Percentiles rank a stretch among this genome's conserved stretches.
phyloP scores from a whole-genome alignment of 2,797 vertebrate genomes.

The Halcyon smyrnensis region DNA sequence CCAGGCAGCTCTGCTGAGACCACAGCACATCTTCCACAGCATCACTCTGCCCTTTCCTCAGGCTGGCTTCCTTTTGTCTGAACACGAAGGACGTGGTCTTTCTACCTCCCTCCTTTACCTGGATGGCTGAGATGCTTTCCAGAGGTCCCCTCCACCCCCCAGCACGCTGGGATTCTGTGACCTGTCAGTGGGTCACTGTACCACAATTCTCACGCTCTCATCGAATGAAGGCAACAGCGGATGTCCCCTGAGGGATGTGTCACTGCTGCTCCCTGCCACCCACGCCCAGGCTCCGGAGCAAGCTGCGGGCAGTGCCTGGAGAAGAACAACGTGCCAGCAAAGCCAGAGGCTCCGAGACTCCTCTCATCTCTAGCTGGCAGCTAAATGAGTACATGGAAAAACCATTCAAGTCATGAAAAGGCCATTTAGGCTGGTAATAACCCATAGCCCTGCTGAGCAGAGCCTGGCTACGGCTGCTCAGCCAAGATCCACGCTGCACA shows the following conservation, averaged over 20 bases:
- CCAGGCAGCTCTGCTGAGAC: background rate
- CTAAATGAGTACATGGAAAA: conserved; percentile 15
- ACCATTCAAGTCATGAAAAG: background rate
- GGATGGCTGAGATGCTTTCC: background rate
- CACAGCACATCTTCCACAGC: background rate
- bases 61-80: background rate
- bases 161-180: background rate
- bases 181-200: too few species aligned
- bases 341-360: background rate
- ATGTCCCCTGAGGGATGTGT: background rate
- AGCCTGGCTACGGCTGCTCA: background rate
- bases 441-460: background rate
- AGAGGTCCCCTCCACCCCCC: background rate
- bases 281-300: background rate
- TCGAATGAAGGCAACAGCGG: background rate
- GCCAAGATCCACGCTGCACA: background rate
- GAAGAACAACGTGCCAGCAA: background rate
- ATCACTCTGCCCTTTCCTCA: background rate
- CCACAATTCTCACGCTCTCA: background rate
- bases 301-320: background rate
- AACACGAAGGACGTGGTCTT: background rate
- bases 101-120: background rate
- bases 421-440: background rate
- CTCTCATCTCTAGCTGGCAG: background rate
- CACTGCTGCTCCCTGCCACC: background rate